phyloP scores from a whole-genome alignment of 2,888 invertebrate genomes.

The Ligdia adustata region DNA sequence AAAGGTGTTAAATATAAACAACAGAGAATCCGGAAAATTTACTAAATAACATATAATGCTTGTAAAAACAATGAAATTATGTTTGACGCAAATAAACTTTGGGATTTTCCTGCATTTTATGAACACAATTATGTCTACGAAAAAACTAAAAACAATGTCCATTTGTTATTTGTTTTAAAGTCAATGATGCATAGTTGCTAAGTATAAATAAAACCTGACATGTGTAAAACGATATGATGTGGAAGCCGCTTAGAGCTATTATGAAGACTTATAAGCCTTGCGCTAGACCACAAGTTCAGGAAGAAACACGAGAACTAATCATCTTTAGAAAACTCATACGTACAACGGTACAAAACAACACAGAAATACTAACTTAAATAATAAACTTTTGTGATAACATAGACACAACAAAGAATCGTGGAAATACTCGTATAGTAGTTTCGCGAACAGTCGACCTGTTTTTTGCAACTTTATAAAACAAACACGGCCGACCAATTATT shows the following conservation, averaged over 20 bases:
- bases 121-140: not conserved
- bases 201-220: not conserved
- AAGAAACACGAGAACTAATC: constrained; percentile 53
- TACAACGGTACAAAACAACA: constrained; percentile 22
- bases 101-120: constrained; percentile 1
- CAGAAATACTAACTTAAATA: not conserved
- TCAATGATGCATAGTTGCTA: not conserved
- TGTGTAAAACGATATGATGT: constrained; percentile 20
- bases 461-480: no score
- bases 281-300: constrained; percentile 55
- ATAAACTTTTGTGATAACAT: not conserved
- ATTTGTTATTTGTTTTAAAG: not conserved
- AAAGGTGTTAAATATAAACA: constrained; percentile 14
- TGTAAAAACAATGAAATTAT: not conserved
- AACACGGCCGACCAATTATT: no score
- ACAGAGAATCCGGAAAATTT: constrained; percentile 1
- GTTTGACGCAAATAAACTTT: not conserved
- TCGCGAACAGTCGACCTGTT: no score
- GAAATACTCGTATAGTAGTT: no score
- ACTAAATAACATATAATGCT: not conserved
- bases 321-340: constrained; percentile 40
- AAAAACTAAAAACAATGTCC: not conserved
- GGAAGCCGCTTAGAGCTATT: constrained; percentile 23
- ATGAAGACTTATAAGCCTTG: constrained; percentile 43
- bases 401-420: not conserved